Evolutionary conservation across 2,113 vertebrate species (phyloP).

Genomic region (Aspidoscelis tigris): DNA sequence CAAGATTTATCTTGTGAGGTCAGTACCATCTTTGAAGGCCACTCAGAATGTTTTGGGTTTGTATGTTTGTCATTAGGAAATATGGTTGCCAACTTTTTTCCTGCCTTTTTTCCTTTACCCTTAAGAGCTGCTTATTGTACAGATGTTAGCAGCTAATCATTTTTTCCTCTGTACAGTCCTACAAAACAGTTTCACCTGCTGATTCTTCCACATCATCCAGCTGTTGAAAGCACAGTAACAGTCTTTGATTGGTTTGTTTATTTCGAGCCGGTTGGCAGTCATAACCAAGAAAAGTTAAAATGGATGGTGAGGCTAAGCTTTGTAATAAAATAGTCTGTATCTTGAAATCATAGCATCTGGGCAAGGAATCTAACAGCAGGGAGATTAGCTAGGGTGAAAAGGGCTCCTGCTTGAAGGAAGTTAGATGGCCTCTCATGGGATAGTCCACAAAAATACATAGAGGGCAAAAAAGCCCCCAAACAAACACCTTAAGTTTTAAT

Average conservation of each 20-base stretch:
- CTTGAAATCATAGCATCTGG: too few species aligned
- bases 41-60: neutral
- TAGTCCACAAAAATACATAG: too few species aligned
- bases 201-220: neutral
- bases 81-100: neutral
- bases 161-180: too few species aligned
- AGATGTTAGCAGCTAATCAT: neutral
- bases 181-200: neutral
- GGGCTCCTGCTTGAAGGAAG: too few species aligned
- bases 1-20: neutral
- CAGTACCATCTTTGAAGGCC: neutral
- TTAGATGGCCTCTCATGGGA: too few species aligned
- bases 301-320: constrained; percentile 13
- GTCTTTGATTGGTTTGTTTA: neutral
- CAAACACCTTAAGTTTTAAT: too few species aligned
- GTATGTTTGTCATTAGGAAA: neutral
- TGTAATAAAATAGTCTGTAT: too few species aligned
- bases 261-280: neutral
- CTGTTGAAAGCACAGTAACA: neutral
- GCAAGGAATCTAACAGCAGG: too few species aligned
- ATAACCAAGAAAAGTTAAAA: constrained; percentile 30
- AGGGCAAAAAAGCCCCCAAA: too few species aligned
- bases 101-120: neutral
- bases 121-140: neutral
- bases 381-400: too few species aligned